A percentile compares a stretch with the other conserved stretches of the same genome.
These are phyloP conservation scores for Globodera ellingtonae DNA, from an alignment of 1,140 invertebrate genomes.

Conservation along the genomic window DNA sequence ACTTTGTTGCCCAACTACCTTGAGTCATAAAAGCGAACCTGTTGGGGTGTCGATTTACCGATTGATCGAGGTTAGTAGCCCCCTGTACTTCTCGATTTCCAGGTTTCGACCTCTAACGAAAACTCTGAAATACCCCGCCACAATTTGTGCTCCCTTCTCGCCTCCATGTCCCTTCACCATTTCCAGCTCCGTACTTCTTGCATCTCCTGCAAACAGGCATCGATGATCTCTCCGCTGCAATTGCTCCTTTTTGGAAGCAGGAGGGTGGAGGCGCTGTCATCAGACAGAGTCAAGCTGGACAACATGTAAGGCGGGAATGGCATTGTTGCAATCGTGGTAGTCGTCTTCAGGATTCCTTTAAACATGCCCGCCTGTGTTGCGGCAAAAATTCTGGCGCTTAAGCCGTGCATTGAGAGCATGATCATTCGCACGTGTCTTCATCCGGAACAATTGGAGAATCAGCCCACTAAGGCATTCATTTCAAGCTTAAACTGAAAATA, in stretches of 20 bases:
- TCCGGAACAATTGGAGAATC: conserved; percentile 71
- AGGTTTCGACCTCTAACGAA: conserved; percentile 27
- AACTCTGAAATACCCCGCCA: conserved; percentile 34
- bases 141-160: conserved; percentile 20
- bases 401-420: conserved; percentile 83
- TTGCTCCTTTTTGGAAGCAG: conserved; percentile 84
- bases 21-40: too few relatives aligned
- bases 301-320: conserved; percentile 72
- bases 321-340: conserved; percentile 2
- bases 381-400: conserved; percentile 79
- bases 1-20: too few relatives aligned
- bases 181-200: conserved; percentile 83
- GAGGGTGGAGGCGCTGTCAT: conserved; percentile 75
- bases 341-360: conserved; percentile 77
- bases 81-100: conserved; percentile 16
- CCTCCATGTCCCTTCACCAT: conserved; percentile 27
- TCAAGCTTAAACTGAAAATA: not conserved
- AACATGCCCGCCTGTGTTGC: conserved; percentile 79
- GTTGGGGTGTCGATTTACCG: not conserved
- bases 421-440: conserved; percentile 78
- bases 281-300: conserved; percentile 76
- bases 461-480: conserved; percentile 9
- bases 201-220: conserved; percentile 95
- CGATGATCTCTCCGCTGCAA: conserved; percentile 92
- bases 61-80: conserved; percentile 8